Evolutionary conservation across 2,888 invertebrate genomes (phyloP).

Genomic region (Gandaritis pyraliata): DNA sequence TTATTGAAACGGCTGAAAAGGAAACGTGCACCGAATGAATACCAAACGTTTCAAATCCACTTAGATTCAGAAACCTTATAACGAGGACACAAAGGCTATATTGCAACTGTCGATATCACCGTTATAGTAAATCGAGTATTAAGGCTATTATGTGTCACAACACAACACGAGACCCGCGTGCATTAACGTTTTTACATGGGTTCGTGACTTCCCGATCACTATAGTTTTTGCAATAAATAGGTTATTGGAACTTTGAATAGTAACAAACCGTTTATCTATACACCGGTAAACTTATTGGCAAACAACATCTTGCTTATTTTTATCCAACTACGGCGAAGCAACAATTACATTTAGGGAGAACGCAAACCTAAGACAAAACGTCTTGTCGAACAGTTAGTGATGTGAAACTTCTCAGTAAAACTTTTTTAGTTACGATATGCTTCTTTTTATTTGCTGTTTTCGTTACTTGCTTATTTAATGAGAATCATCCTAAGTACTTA

Average conservation of each 20-base stretch:
- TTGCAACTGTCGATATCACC: conserved; percentile 10
- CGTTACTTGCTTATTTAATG: no score
- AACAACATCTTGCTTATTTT: no score
- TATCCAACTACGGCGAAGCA: no score
- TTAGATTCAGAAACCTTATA: conserved; percentile 20
- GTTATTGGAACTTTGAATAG: conserved; percentile 27
- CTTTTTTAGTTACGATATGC: no score
- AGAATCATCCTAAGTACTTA: no score
- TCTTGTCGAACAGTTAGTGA: no score
- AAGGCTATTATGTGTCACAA: conserved; percentile 9
- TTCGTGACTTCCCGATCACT: conserved; percentile 52
- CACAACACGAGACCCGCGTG: conserved; percentile 14
- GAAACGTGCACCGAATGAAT: conserved; percentile 18
- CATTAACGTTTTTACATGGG: conserved; percentile 36
- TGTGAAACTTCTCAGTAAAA: no score
- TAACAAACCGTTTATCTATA: not conserved
- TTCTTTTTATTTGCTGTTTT: no score
- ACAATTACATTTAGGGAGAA: no score
- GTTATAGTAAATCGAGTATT: conserved; percentile 4
- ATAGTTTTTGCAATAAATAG: conserved; percentile 30
- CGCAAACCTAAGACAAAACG: no score
- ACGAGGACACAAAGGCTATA: conserved; percentile 14
- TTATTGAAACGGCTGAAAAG: conserved; percentile 15
- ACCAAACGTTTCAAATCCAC: conserved; percentile 22
- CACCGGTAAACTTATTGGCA: not conserved